phyloP scores from a whole-genome alignment of 2,797 vertebrate genomes.

The Megaceryle alcyon region DNA sequence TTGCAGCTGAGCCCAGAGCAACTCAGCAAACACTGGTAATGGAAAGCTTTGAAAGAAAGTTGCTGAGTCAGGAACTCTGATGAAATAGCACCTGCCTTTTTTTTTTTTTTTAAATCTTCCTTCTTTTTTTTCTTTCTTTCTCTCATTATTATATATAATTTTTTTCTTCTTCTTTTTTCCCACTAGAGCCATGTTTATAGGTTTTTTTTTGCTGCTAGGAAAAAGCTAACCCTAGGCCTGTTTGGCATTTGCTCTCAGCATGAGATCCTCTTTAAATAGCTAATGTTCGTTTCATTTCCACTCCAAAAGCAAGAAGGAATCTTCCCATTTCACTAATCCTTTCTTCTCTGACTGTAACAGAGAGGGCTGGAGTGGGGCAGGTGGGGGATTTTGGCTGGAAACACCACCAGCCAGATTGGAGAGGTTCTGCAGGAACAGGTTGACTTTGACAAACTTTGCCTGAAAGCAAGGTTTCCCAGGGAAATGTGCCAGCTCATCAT shows the following conservation, averaged over 20 bases:
- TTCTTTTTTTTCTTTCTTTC: background rate
- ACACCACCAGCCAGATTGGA: background rate
- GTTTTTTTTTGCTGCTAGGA: slow-evolving; percentile 39
- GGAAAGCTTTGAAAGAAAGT: slow-evolving; percentile 73
- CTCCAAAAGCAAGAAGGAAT: slow-evolving; percentile 36
- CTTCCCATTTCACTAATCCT: slow-evolving; percentile 55
- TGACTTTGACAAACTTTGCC: slow-evolving; percentile 59
- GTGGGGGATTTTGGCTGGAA: slow-evolving; percentile 40
- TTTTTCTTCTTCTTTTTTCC: background rate
- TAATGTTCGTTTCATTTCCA: slow-evolving; percentile 58
- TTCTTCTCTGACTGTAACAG: slow-evolving; percentile 14
- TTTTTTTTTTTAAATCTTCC: background rate
- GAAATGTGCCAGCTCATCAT: slow-evolving; percentile 57
- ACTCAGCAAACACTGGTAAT: slow-evolving; percentile 73
- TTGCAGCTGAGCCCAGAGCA: slow-evolving; percentile 32
- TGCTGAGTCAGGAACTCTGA: slow-evolving; percentile 74
- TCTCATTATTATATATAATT: background rate
- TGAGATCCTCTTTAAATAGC: slow-evolving; percentile 44
- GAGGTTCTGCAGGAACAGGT: slow-evolving; percentile 50
- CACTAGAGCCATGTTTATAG: slow-evolving; percentile 56
- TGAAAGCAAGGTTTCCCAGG: slow-evolving; percentile 66
- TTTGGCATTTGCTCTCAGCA: slow-evolving; percentile 39
- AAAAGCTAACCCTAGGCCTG: slow-evolving; percentile 38
- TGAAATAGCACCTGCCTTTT: slow-evolving; percentile 70
- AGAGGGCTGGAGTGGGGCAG: slow-evolving; percentile 23